Evolutionary conservation across 2,797 vertebrate species (phyloP).

Genomic region (Stomatorhinus walkeri): DNA sequence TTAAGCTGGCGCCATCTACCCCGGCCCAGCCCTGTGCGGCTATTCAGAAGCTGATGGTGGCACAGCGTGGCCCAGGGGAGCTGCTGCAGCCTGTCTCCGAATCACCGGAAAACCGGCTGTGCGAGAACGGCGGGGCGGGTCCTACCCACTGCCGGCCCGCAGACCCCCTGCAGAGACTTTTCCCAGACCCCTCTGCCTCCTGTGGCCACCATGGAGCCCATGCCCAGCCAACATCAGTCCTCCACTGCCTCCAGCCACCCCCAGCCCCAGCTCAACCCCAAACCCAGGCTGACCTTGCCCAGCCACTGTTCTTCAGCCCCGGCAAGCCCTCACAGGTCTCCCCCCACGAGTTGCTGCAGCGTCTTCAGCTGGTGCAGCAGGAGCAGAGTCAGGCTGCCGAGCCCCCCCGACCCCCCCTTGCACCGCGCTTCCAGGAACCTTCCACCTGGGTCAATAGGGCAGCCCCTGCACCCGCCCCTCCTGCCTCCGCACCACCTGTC

Average conservation of each 20-base stretch:
- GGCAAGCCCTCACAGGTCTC: slow-evolving; percentile 56
- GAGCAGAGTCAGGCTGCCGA: slow-evolving; percentile 64
- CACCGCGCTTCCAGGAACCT: slow-evolving; percentile 74
- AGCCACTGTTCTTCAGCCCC: slow-evolving; percentile 54
- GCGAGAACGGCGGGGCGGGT: slow-evolving; percentile 52
- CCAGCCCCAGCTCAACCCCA: slow-evolving; percentile 36
- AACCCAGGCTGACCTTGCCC: slow-evolving; percentile 40
- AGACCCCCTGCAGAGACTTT: slow-evolving; percentile 61
- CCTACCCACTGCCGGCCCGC: slow-evolving; percentile 35
- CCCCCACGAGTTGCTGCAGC: slow-evolving; percentile 78
- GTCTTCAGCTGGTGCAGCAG: slow-evolving; percentile 79
- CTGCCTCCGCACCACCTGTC: slow-evolving; percentile 10
- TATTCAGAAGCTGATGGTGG: slow-evolving; percentile 85
- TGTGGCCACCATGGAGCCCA: slow-evolving; percentile 20
- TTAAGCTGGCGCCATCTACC: background rate
- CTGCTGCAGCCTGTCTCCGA: slow-evolving; percentile 72
- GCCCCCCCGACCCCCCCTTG: slow-evolving; percentile 59
- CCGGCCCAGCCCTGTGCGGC: slow-evolving; percentile 78
- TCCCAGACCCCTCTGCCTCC: slow-evolving; percentile 45
- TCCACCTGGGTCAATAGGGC: slow-evolving; percentile 54
- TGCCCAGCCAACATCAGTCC: slow-evolving; percentile 23
- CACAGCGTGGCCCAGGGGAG: slow-evolving; percentile 48
- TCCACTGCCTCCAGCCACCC: slow-evolving; percentile 37
- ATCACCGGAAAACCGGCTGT: slow-evolving; percentile 68
- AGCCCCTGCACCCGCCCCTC: slow-evolving; percentile 30